phyloP scores from a whole-genome alignment of 2,113 vertebrate genomes.

The Mus spicilegus region DNA sequence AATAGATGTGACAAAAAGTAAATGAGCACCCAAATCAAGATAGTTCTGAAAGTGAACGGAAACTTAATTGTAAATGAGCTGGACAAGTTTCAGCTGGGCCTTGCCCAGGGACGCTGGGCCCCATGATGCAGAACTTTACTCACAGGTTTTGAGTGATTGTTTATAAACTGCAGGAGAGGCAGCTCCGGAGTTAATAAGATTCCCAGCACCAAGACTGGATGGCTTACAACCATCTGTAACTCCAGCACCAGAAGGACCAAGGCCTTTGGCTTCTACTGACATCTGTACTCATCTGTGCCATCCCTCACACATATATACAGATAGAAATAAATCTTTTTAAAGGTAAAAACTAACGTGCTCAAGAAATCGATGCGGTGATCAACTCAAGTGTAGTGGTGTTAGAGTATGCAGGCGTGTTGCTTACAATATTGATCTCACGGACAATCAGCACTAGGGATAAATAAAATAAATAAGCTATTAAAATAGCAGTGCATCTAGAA shows the following conservation, averaged over 20 bases:
- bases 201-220: neutral
- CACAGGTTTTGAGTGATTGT: neutral
- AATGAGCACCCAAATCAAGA: neutral
- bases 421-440: no score
- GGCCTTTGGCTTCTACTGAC: neutral
- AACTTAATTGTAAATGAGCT: neutral
- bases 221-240: neutral
- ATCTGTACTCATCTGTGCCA: no score
- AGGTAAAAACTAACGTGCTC: no score
- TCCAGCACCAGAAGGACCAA: neutral
- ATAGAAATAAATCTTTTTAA: no score
- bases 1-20: neutral
- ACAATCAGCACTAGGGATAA: no score
- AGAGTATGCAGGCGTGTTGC: no score
- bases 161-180: neutral
- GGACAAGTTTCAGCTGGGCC: no score
- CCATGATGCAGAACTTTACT: neutral
- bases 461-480: no score
- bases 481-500: no score
- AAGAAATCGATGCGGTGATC: no score
- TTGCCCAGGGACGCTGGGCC: neutral
- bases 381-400: no score
- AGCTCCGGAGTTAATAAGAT: neutral
- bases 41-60: neutral
- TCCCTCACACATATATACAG: no score